Percentiles rank a stretch among this genome's conserved stretches.
These are phyloP conservation scores for Rhynchomys soricoides DNA, from an alignment of 2,113 vertebrate species.

Conservation along the genomic window DNA sequence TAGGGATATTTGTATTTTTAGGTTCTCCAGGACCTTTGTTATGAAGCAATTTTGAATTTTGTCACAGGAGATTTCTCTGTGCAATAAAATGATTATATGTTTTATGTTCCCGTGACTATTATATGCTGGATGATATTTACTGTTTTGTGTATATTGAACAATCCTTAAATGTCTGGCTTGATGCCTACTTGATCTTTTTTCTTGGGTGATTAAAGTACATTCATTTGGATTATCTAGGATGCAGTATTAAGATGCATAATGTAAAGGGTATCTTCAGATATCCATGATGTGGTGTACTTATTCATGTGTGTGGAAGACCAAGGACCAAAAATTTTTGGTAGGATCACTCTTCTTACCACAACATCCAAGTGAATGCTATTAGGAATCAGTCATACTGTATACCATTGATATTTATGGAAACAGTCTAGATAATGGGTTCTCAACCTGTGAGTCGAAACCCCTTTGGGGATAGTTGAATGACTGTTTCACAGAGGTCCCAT, in stretches of 20 bases:
- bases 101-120: neutral
- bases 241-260: neutral
- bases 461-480: too few relatives aligned
- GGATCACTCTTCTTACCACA: neutral
- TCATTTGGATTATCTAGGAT: neutral
- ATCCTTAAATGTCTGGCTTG: neutral
- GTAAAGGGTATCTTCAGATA: neutral
- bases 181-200: neutral
- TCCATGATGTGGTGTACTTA: too few relatives aligned
- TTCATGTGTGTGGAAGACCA: neutral
- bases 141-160: neutral
- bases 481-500: too few relatives aligned
- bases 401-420: neutral
- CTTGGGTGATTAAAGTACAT: neutral
- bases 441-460: too few relatives aligned
- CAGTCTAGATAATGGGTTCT: neutral
- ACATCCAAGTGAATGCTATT: neutral
- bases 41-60: neutral
- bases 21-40: neutral
- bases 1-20: neutral
- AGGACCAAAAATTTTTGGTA: neutral
- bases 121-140: neutral
- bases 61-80: neutral
- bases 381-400: neutral
- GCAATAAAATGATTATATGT: neutral